Conservation (phyloP, 2,797 vertebrate genomes). For the Typhlichthys eigenmanni region DNA sequence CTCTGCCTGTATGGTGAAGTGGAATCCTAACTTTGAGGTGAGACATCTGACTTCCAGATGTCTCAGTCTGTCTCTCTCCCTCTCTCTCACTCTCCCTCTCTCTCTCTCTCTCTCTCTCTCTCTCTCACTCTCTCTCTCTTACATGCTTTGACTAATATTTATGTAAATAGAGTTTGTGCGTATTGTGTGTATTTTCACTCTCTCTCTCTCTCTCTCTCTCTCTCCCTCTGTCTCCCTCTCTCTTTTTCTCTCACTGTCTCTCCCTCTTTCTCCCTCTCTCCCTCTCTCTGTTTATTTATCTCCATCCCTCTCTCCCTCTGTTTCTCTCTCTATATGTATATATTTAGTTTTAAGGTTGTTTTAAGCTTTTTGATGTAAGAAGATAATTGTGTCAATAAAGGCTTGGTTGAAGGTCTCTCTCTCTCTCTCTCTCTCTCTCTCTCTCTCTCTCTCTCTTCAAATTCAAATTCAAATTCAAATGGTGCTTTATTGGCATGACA, state of each 20-base stretch:
- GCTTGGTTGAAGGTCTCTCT: no score
- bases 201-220: neutral
- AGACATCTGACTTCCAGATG: constrained; percentile 76
- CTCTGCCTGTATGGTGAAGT: constrained; percentile 27
- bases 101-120: neutral
- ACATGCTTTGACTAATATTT: no score
- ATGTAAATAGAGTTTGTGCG: no score
- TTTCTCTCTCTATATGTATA: neutral
- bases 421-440: no score
- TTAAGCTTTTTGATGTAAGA: no score
- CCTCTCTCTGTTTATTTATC: no score
- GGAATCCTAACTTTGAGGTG: constrained; percentile 28
- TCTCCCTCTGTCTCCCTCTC: neutral
- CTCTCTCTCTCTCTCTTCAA: no score
- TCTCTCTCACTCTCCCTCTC: neutral
- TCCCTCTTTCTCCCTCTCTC: constrained; percentile 16
- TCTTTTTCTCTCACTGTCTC: neutral
- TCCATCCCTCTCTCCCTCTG: neutral
- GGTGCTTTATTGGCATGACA: no score
- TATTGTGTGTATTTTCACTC: neutral
- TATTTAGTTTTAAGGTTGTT: no score
- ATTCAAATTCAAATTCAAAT: no score
- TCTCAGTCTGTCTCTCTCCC: constrained; percentile 14
- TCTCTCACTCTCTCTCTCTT: neutral
- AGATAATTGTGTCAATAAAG: no score